phyloP scores from a whole-genome alignment of 2,113 vertebrate species.

The Diadophis punctatus region DNA sequence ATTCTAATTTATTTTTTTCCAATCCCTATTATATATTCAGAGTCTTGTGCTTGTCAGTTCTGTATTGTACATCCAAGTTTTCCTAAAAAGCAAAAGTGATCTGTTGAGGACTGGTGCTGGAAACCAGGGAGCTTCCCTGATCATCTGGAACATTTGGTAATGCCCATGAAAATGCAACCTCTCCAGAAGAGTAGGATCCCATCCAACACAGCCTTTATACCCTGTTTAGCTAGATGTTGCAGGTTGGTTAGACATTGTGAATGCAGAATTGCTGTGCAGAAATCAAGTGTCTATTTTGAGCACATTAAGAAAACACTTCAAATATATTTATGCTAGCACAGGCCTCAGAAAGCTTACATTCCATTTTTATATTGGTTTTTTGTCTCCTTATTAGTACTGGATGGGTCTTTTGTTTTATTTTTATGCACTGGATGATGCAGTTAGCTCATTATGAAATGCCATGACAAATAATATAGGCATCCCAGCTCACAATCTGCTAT shows the following conservation, averaged over 20 bases:
- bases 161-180: background rate
- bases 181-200: background rate
- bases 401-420: conserved; percentile 61
- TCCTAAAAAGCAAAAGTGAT: background rate
- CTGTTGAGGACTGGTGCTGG: background rate
- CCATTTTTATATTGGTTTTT: conserved; percentile 28
- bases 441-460: conserved; percentile 25
- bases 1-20: background rate
- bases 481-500: conserved; percentile 53
- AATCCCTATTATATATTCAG: background rate
- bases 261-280: conserved; percentile 46
- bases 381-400: conserved; percentile 52
- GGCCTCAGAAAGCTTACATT: conserved; percentile 51
- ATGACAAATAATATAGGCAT: conserved; percentile 57
- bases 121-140: background rate
- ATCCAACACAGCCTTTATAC: background rate
- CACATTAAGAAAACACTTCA: conserved; percentile 45
- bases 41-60: background rate
- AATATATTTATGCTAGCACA: conserved; percentile 13
- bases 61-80: background rate
- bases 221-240: background rate
- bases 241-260: conserved; percentile 33
- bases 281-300: conserved; percentile 63
- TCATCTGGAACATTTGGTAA: background rate
- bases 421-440: conserved; percentile 30